Conservation (phyloP, 2,888 invertebrate genomes). For the Andrena flavipes region DNA sequence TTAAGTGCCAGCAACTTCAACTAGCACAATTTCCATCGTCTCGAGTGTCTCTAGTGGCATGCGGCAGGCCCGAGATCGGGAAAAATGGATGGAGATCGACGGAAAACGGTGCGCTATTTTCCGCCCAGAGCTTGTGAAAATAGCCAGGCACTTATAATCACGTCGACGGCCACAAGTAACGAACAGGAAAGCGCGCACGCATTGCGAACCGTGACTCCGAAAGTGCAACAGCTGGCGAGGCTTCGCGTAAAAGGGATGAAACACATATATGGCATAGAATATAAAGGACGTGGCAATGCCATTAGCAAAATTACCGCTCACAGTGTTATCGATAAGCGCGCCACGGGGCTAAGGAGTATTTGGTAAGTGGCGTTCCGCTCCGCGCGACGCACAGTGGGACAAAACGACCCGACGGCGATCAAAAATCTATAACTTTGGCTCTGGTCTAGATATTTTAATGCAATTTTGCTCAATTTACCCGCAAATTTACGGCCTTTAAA, state of each 20-base stretch:
- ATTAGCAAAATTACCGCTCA: conserved; percentile 82
- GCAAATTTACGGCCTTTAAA: no score
- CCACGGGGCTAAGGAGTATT: conserved; percentile 31
- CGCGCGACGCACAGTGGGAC: not conserved
- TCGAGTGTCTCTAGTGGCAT: not conserved
- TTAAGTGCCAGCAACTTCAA: conserved; percentile 12
- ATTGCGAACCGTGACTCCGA: conserved; percentile 28
- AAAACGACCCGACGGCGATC: no score
- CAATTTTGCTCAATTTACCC: no score
- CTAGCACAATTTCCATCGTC: conserved; percentile 18
- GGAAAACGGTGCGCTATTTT: no score
- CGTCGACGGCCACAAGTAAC: not conserved
- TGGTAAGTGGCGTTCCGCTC: conserved; percentile 32
- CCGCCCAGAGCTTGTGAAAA: no score
- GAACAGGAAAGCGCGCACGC: conserved; percentile 9
- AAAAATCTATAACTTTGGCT: no score
- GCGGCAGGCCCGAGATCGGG: not conserved
- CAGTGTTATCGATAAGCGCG: conserved; percentile 79
- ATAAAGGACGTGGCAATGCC: conserved; percentile 77
- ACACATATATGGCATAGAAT: conserved; percentile 70
- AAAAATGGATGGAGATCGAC: not conserved
- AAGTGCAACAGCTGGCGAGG: conserved; percentile 21
- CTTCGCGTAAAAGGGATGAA: conserved; percentile 27
- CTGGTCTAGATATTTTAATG: no score
- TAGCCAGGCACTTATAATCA: not conserved